A percentile compares a stretch with the other conserved stretches of the same genome.
These are phyloP conservation scores for Cheilosia scutellata DNA, from an alignment of 2,888 invertebrate species.

Conservation along the genomic window DNA sequence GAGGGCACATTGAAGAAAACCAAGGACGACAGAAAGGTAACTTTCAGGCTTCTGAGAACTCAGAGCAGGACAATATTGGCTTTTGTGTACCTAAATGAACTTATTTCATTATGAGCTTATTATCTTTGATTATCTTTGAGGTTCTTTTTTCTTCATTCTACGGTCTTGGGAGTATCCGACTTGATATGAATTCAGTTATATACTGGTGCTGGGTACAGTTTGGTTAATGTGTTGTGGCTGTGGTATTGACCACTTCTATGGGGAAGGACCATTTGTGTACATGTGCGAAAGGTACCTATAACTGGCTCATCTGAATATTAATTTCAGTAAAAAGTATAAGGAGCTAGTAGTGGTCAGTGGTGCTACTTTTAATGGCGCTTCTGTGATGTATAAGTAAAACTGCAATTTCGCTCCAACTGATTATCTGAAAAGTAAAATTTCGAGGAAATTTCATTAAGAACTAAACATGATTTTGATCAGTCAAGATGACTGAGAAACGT, in stretches of 20 bases:
- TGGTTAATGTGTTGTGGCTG: background rate
- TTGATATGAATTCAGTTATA: constrained; percentile 3
- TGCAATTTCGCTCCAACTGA: too few species aligned
- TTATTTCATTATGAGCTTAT: constrained; percentile 73
- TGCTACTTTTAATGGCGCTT: too few species aligned
- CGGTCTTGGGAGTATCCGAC: constrained; percentile 19
- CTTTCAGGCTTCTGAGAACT: constrained; percentile 6
- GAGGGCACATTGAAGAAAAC: constrained; percentile 3
- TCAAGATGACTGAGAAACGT: too few species aligned
- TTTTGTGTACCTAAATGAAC: constrained; percentile 70
- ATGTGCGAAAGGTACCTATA: background rate
- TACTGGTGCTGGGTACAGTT: background rate
- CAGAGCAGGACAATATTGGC: constrained; percentile 64
- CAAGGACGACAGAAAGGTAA: constrained; percentile 41
- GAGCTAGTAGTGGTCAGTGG: too few species aligned
- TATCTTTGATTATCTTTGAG: constrained; percentile 68
- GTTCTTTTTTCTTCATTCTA: constrained; percentile 6
- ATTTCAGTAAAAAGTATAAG: too few species aligned
- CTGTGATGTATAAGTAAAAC: too few species aligned
- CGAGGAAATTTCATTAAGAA: too few species aligned
- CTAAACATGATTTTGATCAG: too few species aligned
- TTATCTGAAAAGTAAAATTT: too few species aligned
- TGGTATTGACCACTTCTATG: background rate
- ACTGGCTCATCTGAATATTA: background rate
- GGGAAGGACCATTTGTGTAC: too few species aligned